Evolutionary conservation across 2,113 vertebrate genomes (phyloP).

Genomic region (Rhinoderma darwinii): DNA sequence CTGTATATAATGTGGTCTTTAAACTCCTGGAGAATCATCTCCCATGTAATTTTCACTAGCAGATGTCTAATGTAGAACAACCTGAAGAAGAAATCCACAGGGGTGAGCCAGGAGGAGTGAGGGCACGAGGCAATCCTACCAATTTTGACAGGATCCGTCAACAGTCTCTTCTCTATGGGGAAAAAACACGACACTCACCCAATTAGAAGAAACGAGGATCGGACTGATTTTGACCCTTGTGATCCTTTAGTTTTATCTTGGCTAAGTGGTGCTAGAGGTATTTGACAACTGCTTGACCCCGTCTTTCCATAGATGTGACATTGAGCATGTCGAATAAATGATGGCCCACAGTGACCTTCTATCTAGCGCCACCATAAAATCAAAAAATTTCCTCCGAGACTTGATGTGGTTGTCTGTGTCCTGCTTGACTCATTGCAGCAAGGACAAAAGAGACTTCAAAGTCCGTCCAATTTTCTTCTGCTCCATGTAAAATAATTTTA

Average conservation of each 20-base stretch:
- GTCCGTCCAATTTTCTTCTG: background rate
- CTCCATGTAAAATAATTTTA: background rate
- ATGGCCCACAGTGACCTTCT: no score
- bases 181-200: no score
- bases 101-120: no score
- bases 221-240: background rate
- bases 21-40: no score
- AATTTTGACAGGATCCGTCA: background rate
- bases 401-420: background rate
- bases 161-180: background rate
- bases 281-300: background rate
- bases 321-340: no score
- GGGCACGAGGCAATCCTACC: background rate
- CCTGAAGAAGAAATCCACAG: no score
- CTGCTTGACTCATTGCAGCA: background rate
- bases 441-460: background rate
- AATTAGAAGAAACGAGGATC: no score
- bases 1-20: no score
- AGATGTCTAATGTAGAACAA: no score
- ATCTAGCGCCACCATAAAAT: background rate
- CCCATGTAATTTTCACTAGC: no score
- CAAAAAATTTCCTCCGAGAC: background rate
- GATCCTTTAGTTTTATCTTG: no score
- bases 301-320: background rate
- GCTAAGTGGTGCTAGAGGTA: background rate